Evolutionary conservation across 2,113 vertebrate genomes (phyloP).

Genomic region (Oncorhynchus gorbuscha): DNA sequence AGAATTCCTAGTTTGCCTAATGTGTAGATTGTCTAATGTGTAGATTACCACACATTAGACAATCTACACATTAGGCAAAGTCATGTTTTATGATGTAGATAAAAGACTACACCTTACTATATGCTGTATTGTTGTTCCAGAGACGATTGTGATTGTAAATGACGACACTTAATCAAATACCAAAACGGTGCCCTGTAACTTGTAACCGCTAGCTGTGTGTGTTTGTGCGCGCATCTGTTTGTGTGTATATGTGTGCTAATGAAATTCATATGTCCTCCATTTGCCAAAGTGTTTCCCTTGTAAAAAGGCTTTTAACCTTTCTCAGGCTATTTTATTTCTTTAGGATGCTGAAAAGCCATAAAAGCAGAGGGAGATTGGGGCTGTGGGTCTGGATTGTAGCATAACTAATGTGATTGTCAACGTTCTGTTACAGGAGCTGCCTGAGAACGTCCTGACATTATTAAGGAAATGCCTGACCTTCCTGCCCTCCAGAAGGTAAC

Average conservation of each 20-base stretch:
- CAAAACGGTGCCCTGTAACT: too few relatives aligned
- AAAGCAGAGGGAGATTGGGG: neutral
- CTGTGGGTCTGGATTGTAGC: neutral
- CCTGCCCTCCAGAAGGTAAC: constrained; percentile 88
- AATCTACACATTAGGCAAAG: too few relatives aligned
- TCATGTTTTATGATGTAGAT: too few relatives aligned
- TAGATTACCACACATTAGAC: too few relatives aligned
- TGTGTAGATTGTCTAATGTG: too few relatives aligned
- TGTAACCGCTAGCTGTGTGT: neutral
- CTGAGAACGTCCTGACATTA: constrained; percentile 78
- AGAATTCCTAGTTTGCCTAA: too few relatives aligned
- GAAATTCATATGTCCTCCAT: neutral
- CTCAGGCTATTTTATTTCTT: neutral
- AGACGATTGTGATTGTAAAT: too few relatives aligned
- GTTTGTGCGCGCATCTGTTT: neutral
- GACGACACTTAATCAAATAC: too few relatives aligned
- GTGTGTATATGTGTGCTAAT: neutral
- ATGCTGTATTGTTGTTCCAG: too few relatives aligned
- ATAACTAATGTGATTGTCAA: constrained; percentile 22
- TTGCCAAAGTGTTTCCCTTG: constrained; percentile 3
- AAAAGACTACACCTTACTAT: too few relatives aligned
- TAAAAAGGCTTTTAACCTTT: neutral
- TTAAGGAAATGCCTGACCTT: constrained; percentile 93
- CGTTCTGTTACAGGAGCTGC: constrained; percentile 76
- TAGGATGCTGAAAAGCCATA: neutral